Percentiles rank a stretch among this genome's conserved stretches.
Evolutionary conservation across 2,797 vertebrate species (phyloP).

Genomic region (Threskiornis aethiopicus): DNA sequence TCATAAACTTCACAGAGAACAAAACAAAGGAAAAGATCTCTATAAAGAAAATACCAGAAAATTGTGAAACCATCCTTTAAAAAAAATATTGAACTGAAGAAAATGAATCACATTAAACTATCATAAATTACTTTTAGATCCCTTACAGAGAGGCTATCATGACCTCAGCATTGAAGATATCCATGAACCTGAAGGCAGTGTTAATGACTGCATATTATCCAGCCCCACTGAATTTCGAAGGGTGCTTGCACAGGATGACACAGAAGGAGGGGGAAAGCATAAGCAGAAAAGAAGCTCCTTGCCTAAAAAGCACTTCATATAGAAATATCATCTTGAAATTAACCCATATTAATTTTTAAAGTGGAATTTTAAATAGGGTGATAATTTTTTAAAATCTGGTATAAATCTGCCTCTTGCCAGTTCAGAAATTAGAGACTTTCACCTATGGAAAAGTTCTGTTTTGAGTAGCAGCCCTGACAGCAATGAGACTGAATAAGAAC

Average conservation of each 20-base stretch:
- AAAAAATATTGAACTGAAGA: not conserved
- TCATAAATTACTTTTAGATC: not conserved
- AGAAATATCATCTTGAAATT: not conserved
- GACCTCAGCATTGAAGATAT: not conserved
- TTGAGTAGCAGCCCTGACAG: not conserved
- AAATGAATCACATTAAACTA: not conserved
- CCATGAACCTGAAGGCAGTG: not conserved
- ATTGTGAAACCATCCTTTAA: not conserved
- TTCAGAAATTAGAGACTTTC: not conserved
- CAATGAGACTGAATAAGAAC: not conserved
- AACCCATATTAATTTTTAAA: not conserved
- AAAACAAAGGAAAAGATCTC: not conserved
- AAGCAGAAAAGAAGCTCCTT: not conserved
- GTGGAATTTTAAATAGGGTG: not conserved
- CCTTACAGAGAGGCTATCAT: not conserved
- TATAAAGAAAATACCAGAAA: not conserved
- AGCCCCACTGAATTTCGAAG: not conserved
- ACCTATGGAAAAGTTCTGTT: not conserved
- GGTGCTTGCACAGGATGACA: not conserved
- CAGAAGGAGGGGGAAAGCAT: not conserved
- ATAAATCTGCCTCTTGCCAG: not conserved
- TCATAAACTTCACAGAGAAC: not conserved
- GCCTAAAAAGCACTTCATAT: not conserved
- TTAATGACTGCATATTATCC: not conserved
- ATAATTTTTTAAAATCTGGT: not conserved